Evolutionary conservation across 2,113 vertebrate species (phyloP), one percentile per base, ranked within the genome.

Genomic region (Cephalopholis sonnerati): DNA sequence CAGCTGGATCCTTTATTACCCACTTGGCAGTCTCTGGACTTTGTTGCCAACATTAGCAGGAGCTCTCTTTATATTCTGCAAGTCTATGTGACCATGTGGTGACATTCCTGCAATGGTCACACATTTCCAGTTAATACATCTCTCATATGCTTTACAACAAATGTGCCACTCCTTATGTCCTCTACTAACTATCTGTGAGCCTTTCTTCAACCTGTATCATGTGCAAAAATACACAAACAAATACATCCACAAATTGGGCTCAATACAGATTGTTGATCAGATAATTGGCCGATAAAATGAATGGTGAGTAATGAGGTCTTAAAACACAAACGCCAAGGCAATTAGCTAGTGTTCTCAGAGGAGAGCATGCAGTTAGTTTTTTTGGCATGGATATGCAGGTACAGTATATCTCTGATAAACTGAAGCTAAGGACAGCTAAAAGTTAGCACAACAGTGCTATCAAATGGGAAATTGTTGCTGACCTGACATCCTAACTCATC

Each of bases 1-100:
- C 83, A 73, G 74, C 69, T 86, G 87, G 84, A 89, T 89, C 88
- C 83, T 87, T 89, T 88, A 92, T 93, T 91, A 87, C 54, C 72
- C 73, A 70, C 70, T 82, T 89, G 82, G 84, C 88, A 84, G 78
- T 74, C 73, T 77, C 9, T 67, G 46, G 72, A 73, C 73, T 72
- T 67, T 27, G 68, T 50, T 79, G 48, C 57, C 24, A 8, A 16
- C 59, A 2, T 69, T 84, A 46, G 51, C 22, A 58, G 9, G 55
- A 63, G 58, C 24, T 39, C 76, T 75, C 24, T 69, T 83, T 73
- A 29, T 75, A 36, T 69, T 59, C 77, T 72, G 12, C 0, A 69
- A 54, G 68, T 63, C 69, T 74, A 63, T 29, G 55, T 7, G 69
- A 64, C 24, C 4, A 67, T 73, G 53, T 70, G 44, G n/a, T 78